Evolutionary conservation across 2,113 vertebrate genomes (phyloP), one percentile per base, ranked within the genome.

Genomic region (Plecturocebus donacophilus): DNA sequence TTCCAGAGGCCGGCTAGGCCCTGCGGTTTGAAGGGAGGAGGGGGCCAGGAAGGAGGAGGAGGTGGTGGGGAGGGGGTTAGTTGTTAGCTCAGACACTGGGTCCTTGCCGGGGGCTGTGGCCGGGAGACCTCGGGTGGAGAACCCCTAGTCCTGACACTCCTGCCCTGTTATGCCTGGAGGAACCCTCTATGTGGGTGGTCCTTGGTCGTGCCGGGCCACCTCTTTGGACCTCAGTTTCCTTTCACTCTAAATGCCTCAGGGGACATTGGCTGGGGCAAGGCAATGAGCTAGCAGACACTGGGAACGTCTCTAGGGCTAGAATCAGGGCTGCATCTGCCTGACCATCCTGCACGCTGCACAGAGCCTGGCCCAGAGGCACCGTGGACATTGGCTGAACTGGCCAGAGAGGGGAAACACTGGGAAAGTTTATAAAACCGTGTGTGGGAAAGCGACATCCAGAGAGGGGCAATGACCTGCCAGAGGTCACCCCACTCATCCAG

Each of bases 1-100:
- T 97, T 98, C 97, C 97, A 97, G 96, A 95, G 95, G 96, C 97
- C 38, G 81, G 89, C 92, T 27, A 30, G 94, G 96, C 88, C 94
- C 81, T 97, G 98, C 4, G 98, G 97, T 98, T 97, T 82, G 94
- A 79, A 83, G 87, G 96, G 95, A 70, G 66, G 83, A 87, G 95
- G 98, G 95, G 97, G 86, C 82, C 90, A 12, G 92, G 93, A 56
- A 77, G 83, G 76, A 90, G 93, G 88, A 61, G 87, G 80, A 3
- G 30, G 61, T 23, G 54, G 94, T 54, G 92, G 93, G 87, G 94
- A 94, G 54, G 38, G 95, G 52, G 45, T 88, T 84, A 61, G 80
- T 61, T 91, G 52, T 68, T 35, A 68, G 66, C 32, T 68, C 80
- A 82, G 64, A 95, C 80, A 45, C 54, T 32, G 45, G 68, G 40